Base-by-base conservation (phyloP, 2,113 vertebrate genomes). In the Tetrao urogallus region DNA sequence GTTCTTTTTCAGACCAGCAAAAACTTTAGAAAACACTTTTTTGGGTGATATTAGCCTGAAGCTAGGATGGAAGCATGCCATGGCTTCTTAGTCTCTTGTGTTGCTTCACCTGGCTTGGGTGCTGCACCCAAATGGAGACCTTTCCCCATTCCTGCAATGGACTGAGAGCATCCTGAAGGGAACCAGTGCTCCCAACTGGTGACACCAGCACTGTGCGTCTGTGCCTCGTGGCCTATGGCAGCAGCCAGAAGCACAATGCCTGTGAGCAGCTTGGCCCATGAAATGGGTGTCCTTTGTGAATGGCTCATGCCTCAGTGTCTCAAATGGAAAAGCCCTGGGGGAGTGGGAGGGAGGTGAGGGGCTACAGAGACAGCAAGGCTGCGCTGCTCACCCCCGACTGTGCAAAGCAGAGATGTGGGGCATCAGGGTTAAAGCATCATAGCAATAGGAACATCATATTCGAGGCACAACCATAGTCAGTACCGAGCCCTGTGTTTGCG, bases 241-340 rank as follows among this genome's bases (percentile, higher is more conserved):
- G 43, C 43, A 78, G 34, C 43, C 40, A 57, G 19, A 56, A 32
- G 25, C 71, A 54, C 40, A 52, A 8, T 47, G 27, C 61, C 78
- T 3, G 1, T 58, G 27, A 4, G 2, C 38, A 25, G 45, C 43
- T 11, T 43, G 30, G 48, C 27, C 50, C 38, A 36, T 56, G 43
- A 64, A 40, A 54, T 47, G 15, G 43, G 17, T 58, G 21, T 47
- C 17, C 56, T 32, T 32, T 18, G 10, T 70, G 24, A 22, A 43
- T 45, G 61, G 11, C 12, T 86, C 54, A 36, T 81, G 42, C 38
- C 45, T 54, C 27, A 10, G 52, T 10, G 3, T 47, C 63, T 64
- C 0, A 0, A 84, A 71, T 0, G 0, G 4, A 65, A 20, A 18
- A 66, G 19, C 64, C 20, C 18, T 21, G 8, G 6, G 34, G 63